Evolutionary conservation across 2,888 invertebrate genomes (phyloP), one percentile per base, ranked within the genome.

Genomic region (Ectemnius lituratus): DNA sequence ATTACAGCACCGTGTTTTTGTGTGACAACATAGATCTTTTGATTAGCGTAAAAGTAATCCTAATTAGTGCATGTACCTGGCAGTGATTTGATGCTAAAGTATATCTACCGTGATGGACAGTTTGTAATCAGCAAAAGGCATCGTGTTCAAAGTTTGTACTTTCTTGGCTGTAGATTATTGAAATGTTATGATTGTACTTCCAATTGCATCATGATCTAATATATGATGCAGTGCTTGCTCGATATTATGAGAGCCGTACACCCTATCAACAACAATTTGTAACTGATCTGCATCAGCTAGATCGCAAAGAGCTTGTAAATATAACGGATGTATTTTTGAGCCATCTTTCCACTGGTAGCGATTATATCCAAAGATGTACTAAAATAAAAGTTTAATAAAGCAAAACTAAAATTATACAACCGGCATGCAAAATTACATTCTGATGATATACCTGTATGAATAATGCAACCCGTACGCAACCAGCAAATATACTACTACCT

Each of bases 221-320:
- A 92, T 88, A 78, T 92, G 91, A 62, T 90, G 85, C 57, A 92
- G 85, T 5, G 92, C 92, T 75, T 91, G 88, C 76, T 92, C 91
- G 16, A 91, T 91, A 77, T 92, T 91, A 68, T 91, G 89, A 37
- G 92, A 91, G 2, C 90, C 85, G 80, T 91, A 92, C 23, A 91
- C 92, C 85, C 92, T 93, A 77, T 93, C 93, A 1, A 94, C 92
- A 47, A 94, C 93, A 4, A 93, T 92, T 84, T 93, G 93, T 71
- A 94, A 85, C 74, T 92, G 90, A 64, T 93, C 92, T 23, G 91
- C 90, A 81, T 93, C 93, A 0, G 93, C 92, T 62, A 93, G 90
- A 65, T 91, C 89, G 2, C 89, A 85, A n/a, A 92, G 83, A 14
- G 88, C 88, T 68, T 90, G 89, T 45, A 92, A 84, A 76, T 88